Conservation (phyloP, 2,797 vertebrate species). For the Balearica regulorum region DNA sequence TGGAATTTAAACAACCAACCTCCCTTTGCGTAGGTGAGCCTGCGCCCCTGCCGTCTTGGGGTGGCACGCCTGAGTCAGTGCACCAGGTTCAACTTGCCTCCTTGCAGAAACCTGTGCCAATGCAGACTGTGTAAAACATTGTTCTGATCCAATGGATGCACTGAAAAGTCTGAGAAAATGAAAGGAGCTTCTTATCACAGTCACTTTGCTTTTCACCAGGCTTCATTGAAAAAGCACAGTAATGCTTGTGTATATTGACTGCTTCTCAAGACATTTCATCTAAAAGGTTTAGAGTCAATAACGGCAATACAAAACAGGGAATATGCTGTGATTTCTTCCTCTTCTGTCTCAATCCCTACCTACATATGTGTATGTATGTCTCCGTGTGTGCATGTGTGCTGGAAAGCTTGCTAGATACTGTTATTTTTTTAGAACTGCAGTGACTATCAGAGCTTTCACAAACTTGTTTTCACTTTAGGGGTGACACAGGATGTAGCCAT, state of each 20-base stretch:
- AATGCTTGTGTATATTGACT: not conserved
- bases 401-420: not conserved
- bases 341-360: not conserved
- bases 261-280: not conserved
- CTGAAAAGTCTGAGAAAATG: not conserved
- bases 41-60: not conserved
- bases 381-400: not conserved
- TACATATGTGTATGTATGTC: not conserved
- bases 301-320: not conserved
- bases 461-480: not conserved
- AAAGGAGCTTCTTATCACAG: not conserved
- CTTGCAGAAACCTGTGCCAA: not conserved
- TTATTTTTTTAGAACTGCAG: not conserved
- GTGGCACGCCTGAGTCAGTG: not conserved
- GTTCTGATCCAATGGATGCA: not conserved
- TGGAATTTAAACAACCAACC: not conserved
- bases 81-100: not conserved
- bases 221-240: not conserved
- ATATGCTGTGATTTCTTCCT: not conserved
- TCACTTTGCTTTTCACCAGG: not conserved
- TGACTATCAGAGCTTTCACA: not conserved
- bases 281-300: not conserved
- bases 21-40: not conserved
- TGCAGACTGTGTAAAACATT: not conserved
- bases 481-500: not conserved